A percentile compares a stretch with the other conserved stretches of the same genome.
Conservation (phyloP, 2,113 vertebrate species). For the Bettongia penicillata region DNA sequence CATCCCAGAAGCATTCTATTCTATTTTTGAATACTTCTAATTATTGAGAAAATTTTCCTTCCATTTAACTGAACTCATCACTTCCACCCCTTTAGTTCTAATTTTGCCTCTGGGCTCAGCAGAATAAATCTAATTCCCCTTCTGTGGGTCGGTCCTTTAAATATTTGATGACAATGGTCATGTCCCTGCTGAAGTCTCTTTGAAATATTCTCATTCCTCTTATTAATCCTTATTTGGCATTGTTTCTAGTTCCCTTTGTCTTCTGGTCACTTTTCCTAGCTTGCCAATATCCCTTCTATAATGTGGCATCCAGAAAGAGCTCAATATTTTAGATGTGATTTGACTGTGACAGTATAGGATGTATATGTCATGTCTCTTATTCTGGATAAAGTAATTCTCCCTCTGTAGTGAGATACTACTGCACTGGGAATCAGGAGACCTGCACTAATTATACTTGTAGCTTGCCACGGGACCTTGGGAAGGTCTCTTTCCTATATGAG, state of each 20-base stretch:
- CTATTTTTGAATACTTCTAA: background rate
- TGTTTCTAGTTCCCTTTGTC: background rate
- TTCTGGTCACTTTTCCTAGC: background rate
- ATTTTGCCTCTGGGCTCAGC: background rate
- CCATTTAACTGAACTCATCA: background rate
- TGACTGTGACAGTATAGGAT: background rate
- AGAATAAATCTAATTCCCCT: background rate
- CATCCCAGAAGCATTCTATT: background rate
- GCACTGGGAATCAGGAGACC: background rate
- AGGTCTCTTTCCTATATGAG: background rate
- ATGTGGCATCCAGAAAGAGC: background rate
- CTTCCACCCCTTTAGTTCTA: background rate
- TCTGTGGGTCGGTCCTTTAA: background rate
- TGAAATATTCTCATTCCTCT: background rate
- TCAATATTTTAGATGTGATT: background rate
- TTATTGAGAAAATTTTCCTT: background rate
- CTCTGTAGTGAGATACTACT: background rate
- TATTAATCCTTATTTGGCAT: background rate
- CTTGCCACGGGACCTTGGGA: background rate
- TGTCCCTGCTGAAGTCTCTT: background rate
- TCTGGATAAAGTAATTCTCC: background rate
- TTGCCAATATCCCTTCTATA: background rate
- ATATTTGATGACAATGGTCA: background rate
- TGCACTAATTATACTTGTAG: background rate
- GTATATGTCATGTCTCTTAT: background rate